These are phyloP conservation scores for Tympanuchus pallidicinctus DNA, from an alignment of 2,113 vertebrate genomes.

Conservation along the genomic window DNA sequence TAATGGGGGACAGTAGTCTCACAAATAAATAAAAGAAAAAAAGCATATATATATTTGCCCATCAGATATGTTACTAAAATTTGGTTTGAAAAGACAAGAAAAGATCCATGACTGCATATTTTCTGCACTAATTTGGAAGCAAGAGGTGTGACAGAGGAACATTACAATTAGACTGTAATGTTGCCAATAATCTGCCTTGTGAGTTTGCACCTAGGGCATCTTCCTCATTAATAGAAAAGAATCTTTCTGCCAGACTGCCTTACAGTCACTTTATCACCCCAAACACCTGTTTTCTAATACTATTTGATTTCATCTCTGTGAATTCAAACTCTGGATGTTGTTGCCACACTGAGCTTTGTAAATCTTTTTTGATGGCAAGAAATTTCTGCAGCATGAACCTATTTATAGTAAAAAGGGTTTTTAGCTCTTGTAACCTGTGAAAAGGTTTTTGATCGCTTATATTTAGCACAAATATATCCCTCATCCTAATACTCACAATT, in stretches of 20 bases:
- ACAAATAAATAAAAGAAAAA: not conserved
- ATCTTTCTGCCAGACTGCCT: not conserved
- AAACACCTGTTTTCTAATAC: not conserved
- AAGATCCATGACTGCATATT: not conserved
- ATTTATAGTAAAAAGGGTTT: not conserved
- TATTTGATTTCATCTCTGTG: slow-evolving; percentile 24
- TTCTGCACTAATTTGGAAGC: not conserved
- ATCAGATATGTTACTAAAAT: not conserved
- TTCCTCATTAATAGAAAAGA: slow-evolving; percentile 32
- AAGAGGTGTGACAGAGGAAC: not conserved
- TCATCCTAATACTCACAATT: slow-evolving; percentile 16
- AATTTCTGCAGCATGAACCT: slow-evolving; percentile 4
- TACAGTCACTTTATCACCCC: not conserved
- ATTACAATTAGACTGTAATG: not conserved
- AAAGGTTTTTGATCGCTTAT: not conserved
- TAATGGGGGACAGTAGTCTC: not conserved
- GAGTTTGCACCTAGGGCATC: not conserved
- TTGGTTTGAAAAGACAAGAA: not conserved
- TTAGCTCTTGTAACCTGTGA: slow-evolving; percentile 29
- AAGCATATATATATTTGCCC: not conserved
- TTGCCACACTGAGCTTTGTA: slow-evolving; percentile 11
- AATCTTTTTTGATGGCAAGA: slow-evolving; percentile 1
- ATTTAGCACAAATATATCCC: not conserved
- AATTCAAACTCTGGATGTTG: slow-evolving; percentile 31
- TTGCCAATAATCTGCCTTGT: slow-evolving; percentile 7